Percentiles rank a stretch among this genome's conserved stretches.
These are phyloP conservation scores for Rhorus exstirpatorius DNA, from an alignment of 2,888 invertebrate genomes.

Conservation along the genomic window DNA sequence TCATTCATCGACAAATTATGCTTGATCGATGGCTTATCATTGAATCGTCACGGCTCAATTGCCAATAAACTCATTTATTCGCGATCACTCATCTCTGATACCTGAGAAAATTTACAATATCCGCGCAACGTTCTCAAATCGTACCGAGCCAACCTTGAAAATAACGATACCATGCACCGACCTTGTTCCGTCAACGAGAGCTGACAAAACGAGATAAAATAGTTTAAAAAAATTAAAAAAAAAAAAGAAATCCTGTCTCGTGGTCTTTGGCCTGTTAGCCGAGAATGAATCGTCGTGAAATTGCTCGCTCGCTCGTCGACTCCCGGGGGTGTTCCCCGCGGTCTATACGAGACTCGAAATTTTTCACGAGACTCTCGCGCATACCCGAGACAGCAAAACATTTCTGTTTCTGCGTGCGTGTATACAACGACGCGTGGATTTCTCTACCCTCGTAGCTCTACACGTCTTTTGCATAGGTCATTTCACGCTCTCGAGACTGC, in stretches of 20 bases:
- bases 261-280: constrained; percentile 49
- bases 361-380: constrained; percentile 55
- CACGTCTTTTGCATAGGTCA: constrained; percentile 62
- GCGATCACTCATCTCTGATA: background rate
- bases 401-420: constrained; percentile 23
- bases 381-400: constrained; percentile 65
- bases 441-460: constrained; percentile 15
- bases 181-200: constrained; percentile 35
- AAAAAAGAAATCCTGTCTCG: constrained; percentile 16
- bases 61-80: background rate
- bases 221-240: constrained; percentile 1
- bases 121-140: background rate
- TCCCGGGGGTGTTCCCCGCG: constrained; percentile 34
- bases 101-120: background rate
- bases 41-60: background rate
- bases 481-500: constrained; percentile 69
- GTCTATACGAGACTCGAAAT: constrained; percentile 36
- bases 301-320: constrained; percentile 30
- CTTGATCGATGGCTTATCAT: no score
- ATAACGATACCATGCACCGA: constrained; percentile 14
- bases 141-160: constrained; percentile 31
- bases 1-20: no score
- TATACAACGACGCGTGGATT: constrained; percentile 34
- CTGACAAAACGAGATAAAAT: background rate
- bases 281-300: constrained; percentile 66